These are phyloP conservation scores for Lymantria dispar DNA, from an alignment of 2,888 invertebrate genomes.

Conservation along the genomic window DNA sequence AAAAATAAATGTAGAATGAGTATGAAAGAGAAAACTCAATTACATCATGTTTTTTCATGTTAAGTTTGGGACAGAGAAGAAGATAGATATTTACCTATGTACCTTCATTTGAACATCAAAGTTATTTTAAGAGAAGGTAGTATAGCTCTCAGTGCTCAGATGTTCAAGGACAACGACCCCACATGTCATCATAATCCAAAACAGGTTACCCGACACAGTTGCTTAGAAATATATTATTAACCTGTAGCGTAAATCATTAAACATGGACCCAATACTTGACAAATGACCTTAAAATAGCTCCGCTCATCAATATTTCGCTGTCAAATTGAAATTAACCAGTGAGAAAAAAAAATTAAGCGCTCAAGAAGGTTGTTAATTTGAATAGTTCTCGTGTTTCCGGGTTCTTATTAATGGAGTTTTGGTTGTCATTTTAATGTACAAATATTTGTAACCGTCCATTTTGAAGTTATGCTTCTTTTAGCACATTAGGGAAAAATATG, in stretches of 20 bases:
- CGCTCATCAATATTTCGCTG: constrained; percentile 18
- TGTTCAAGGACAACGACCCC: not conserved
- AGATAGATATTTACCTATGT: no score
- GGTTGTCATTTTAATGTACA: not conserved
- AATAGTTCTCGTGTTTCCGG: constrained; percentile 1
- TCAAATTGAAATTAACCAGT: constrained; percentile 17
- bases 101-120: no score
- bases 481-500: no score
- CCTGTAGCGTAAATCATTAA: not conserved
- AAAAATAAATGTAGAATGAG: no score
- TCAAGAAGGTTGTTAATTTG: constrained; percentile 7
- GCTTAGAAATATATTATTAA: not conserved
- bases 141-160: not conserved
- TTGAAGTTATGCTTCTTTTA: no score
- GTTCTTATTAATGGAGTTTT: not conserved
- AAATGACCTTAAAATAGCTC: constrained; percentile 57
- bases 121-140: no score
- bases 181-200: not conserved
- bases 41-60: no score
- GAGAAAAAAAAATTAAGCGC: not conserved
- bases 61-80: no score
- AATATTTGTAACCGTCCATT: no score
- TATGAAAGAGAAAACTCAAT: no score
- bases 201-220: not conserved
- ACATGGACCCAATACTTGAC: constrained; percentile 44